phyloP scores from a whole-genome alignment of 1,140 invertebrate species.

The Procambarus clarkii region DNA sequence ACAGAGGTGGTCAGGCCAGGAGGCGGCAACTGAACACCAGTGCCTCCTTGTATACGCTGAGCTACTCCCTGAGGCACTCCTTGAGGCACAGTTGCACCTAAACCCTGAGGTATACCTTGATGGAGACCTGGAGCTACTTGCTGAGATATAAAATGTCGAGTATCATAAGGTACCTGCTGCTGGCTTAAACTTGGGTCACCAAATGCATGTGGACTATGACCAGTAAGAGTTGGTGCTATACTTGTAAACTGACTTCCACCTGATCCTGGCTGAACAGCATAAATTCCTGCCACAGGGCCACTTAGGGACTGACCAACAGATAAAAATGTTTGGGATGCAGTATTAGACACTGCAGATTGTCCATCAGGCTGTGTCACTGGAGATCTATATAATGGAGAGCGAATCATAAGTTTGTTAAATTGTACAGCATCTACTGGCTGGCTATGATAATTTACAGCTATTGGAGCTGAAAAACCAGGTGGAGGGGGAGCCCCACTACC shows the following conservation, averaged over 20 bases:
- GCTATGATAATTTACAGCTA: conserved; percentile 44
- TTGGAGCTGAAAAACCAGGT: conserved; percentile 45
- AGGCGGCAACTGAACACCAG: conserved; percentile 16
- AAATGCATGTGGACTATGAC: conserved; percentile 34
- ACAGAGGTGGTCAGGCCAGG: conserved; percentile 14
- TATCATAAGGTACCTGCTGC: conserved; percentile 47
- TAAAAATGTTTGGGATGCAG: conserved; percentile 41
- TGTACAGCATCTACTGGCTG: conserved; percentile 40
- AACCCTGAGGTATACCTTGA: conserved; percentile 17
- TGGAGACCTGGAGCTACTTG: conserved; percentile 33
- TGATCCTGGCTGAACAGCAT: conserved; percentile 33
- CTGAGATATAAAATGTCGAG: conserved; percentile 54
- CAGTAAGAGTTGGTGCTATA: neutral
- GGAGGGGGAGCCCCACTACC: conserved; percentile 33
- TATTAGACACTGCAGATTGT: conserved; percentile 29
- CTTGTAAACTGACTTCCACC: conserved; percentile 25
- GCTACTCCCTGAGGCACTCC: conserved; percentile 25
- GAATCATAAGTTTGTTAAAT: conserved; percentile 47
- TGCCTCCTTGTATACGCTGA: conserved; percentile 27
- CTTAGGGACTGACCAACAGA: conserved; percentile 27
- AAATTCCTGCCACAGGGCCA: conserved; percentile 52
- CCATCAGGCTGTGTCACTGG: conserved; percentile 51
- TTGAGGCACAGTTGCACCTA: conserved; percentile 10
- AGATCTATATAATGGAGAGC: conserved; percentile 35
- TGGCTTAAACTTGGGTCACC: conserved; percentile 39